phyloP scores from a whole-genome alignment of 2,113 vertebrate species.

The Clarias batrachus region DNA sequence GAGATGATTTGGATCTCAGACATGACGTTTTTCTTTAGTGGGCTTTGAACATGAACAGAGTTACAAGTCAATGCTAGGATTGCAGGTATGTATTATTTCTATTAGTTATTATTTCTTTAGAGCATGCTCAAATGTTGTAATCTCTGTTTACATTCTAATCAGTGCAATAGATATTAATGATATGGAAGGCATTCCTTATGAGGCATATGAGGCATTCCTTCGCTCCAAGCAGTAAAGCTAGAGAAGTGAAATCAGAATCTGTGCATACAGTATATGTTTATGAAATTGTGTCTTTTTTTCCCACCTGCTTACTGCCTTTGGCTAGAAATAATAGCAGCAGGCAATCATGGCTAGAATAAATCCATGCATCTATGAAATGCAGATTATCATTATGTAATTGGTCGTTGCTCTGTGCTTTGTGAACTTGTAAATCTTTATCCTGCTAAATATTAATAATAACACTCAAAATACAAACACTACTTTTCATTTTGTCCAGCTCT shows the following conservation, averaged over 20 bases:
- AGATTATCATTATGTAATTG: neutral
- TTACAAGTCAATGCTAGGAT: conserved; percentile 55
- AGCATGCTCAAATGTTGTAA: neutral
- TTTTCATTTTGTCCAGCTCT: neutral
- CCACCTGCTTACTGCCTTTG: neutral
- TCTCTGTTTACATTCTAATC: conserved; percentile 4
- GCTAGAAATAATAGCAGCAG: neutral
- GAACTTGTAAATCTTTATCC: neutral
- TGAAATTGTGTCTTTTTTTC: neutral
- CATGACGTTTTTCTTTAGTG: neutral
- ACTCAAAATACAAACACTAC: neutral
- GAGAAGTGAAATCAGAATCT: neutral
- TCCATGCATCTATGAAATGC: neutral
- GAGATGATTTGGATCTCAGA: neutral
- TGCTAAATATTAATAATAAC: neutral
- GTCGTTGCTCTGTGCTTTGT: neutral
- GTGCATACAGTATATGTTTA: neutral
- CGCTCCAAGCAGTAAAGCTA: neutral
- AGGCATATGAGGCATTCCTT: conserved; percentile 15
- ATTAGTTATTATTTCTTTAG: neutral
- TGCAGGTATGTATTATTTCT: conserved; percentile 67
- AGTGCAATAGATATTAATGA: neutral
- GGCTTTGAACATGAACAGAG: conserved; percentile 51
- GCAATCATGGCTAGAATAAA: neutral
- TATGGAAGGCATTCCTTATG: no score